Base-by-base conservation (phyloP, 2,797 vertebrate genomes). In the Cuniculus paca region DNA sequence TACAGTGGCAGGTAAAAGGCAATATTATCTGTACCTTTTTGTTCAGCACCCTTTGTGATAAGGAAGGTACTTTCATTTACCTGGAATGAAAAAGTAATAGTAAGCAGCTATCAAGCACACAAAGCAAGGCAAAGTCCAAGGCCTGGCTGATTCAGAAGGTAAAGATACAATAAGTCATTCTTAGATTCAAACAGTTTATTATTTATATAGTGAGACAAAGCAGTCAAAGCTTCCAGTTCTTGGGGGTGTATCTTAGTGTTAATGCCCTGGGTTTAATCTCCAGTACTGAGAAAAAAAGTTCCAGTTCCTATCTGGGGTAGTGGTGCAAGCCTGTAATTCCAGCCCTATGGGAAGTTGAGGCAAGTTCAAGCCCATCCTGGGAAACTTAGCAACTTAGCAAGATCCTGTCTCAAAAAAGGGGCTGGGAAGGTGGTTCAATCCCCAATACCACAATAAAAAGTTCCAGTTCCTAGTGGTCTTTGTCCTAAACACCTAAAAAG, bases 71-170 rank as follows among this genome's bases (percentile, higher is more conserved):
- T 93, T 28, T 75, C 42, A 85, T 77, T 75, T 60, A 34, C 52
- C 48, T 87, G 65, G 88, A 97, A 88, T 88, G 68, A 56, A 63
- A 92, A 91, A 90, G 90, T 91, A 65, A 93, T 14, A 95, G 52
- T 39, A 90, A 93, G 42, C 50, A 93, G 26, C 60, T 95, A 5
- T 86, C 45, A 85, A 72, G 31, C 50, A 96, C 61, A 89, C 28
- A 94, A 80, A 34, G 26, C 19, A 94, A 81, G 48, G 26, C 13
- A 20, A 45, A 95, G 31, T 88, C 24, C 72, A 91, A 94, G 58
- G 20, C 58, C n/a, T 81, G 56, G 14, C 13, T 72, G 42, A 93
- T 52, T 72, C 34, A 90, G 24, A 45, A 81, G 50, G 39, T 97
- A 90, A 87, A 84, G 48, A 79, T 83, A 83, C 22, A 96, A n/a